Base-by-base conservation (phyloP, 2,888 invertebrate genomes). In the Atethmia centrago region DNA sequence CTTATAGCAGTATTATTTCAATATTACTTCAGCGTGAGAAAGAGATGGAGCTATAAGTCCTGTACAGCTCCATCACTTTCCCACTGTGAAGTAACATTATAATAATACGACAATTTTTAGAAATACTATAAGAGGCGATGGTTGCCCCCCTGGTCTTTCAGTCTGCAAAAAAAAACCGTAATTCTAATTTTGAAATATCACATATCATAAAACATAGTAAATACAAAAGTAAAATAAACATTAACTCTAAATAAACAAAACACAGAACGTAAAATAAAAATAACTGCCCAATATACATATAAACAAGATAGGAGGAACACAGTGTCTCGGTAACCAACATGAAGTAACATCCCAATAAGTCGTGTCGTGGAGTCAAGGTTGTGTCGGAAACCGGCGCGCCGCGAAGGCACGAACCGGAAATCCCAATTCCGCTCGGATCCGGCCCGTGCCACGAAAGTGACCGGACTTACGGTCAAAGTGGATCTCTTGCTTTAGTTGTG, bases 381-480 rank as follows among this genome's bases (percentile, higher is more conserved):
- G 65, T 74, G 84, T 73, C 75, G 79, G 81, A 76, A 81, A 31
- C 55, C 69, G 70, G 49, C 40, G 61, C 61, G 51, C 61, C 72
- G 69, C 76, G 63, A 84, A 84, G 84, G 79, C 87, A 58, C 71
- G 61, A 78, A 58, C 83, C 88, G 89, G 89, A 86, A 84, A 83
- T 86, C 79, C 79, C 67, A 45, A 81, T 84, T 85, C 86, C 83
- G 77, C 62, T 51, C 66, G 56, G 55, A 69, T 59, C 72, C 75
- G 67, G 65, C 58, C 36, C n/a, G 53, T 45, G 65, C 63, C 62
- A 66, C 64, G 63, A 73, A 77, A 82, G 51, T 76, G 71, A 58
- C 74, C 74, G 74, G 74, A 80, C 69, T 56, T 53, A 53, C 62
- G 71, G 66, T 36, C 63, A 21, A 58, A 69, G 31, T 65, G 36